These are phyloP conservation scores for Columba guinea DNA, from an alignment of 2,797 vertebrate species.

Conservation along the genomic window DNA sequence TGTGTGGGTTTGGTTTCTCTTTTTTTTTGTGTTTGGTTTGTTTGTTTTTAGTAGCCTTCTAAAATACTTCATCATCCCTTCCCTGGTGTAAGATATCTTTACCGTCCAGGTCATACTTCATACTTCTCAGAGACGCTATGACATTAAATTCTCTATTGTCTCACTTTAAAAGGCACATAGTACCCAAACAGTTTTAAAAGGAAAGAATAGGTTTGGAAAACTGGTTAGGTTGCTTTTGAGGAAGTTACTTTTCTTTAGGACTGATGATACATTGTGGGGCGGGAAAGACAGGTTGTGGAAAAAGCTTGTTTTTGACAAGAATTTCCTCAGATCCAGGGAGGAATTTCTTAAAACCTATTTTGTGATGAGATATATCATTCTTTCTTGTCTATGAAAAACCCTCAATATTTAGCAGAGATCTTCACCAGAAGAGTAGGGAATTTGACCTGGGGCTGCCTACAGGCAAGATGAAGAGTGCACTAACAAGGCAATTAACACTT, in stretches of 20 bases:
- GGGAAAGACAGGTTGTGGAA: neutral
- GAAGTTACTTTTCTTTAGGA: neutral
- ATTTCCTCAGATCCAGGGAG: neutral
- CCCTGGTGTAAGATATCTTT: neutral
- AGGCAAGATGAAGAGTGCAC: neutral
- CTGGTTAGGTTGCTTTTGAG: neutral
- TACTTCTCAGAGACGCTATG: neutral
- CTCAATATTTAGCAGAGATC: neutral
- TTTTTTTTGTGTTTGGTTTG: neutral
- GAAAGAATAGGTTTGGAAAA: neutral
- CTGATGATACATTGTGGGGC: neutral
- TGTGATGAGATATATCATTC: neutral
- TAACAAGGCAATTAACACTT: neutral
- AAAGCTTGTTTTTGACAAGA: neutral
- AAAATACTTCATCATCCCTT: neutral
- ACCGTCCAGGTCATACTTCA: neutral
- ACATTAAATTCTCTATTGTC: neutral
- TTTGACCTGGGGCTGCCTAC: neutral
- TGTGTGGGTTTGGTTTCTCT: rapidly evolving
- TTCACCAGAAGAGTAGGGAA: neutral
- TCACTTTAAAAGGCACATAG: neutral
- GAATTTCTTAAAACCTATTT: neutral
- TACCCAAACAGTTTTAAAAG: neutral
- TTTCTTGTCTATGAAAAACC: neutral
- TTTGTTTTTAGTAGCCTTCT: neutral